These are phyloP conservation scores for Philopotamus ludificatus DNA, from an alignment of 1,140 invertebrate species.

Conservation along the genomic window DNA sequence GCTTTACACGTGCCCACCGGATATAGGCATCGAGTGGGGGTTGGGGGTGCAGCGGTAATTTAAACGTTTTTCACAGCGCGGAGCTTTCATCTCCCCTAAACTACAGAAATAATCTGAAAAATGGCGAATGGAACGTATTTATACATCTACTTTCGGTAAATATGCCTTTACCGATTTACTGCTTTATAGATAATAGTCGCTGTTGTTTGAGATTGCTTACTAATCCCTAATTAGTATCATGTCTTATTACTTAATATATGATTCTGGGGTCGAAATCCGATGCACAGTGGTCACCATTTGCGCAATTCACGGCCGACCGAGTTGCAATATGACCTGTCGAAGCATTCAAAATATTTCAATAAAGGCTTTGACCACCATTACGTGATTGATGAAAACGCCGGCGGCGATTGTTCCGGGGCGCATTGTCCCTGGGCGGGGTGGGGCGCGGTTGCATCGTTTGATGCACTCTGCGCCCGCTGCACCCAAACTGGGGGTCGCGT, in stretches of 20 bases:
- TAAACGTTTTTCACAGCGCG: background rate
- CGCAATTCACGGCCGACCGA: background rate
- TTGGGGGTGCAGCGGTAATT: conserved; percentile 8
- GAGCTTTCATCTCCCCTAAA: background rate
- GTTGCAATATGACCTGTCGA: background rate
- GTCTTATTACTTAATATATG: background rate
- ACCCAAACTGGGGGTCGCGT: background rate
- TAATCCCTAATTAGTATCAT: background rate
- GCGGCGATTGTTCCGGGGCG: background rate
- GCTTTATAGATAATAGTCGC: too few relatives aligned
- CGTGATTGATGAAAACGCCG: background rate
- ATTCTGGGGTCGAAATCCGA: background rate
- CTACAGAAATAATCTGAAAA: background rate
- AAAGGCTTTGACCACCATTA: background rate
- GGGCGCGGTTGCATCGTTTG: background rate
- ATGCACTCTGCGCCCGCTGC: background rate
- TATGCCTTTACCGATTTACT: too few relatives aligned
- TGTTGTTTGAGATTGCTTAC: background rate
- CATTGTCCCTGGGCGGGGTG: too few relatives aligned
- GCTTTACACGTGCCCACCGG: background rate
- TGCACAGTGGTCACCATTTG: background rate
- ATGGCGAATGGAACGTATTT: background rate
- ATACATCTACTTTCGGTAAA: too few relatives aligned
- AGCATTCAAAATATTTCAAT: conserved; percentile 8
- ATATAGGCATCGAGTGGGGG: background rate